A percentile compares a stretch with the other conserved stretches of the same genome.
Conservation (phyloP, 2,113 vertebrate genomes). For the Thamnophis sirtalis region DNA sequence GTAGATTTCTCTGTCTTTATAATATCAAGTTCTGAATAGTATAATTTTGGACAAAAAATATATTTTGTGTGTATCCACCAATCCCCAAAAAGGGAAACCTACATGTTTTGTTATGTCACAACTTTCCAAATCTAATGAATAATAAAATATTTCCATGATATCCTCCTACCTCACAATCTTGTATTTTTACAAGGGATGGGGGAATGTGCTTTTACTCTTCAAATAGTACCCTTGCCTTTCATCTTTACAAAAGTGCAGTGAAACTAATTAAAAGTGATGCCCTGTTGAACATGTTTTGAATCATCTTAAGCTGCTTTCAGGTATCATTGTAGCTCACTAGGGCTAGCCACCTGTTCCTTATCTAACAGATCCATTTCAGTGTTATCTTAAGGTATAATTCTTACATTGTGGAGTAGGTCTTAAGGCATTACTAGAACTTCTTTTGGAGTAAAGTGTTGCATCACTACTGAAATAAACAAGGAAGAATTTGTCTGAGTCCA, state of each 20-base stretch:
- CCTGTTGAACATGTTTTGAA: neutral
- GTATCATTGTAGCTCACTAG: neutral
- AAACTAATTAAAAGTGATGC: neutral
- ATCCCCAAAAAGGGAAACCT: neutral
- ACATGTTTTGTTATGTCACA: neutral
- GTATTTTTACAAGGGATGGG: neutral
- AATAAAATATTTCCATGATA: neutral
- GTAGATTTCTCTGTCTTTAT: neutral
- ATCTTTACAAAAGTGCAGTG: neutral
- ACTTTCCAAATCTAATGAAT: neutral
- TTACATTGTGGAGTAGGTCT: neutral
- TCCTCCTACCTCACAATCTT: neutral
- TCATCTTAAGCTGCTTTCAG: neutral
- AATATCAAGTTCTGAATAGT: neutral
- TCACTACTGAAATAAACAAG: neutral
- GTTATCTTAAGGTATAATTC: neutral
- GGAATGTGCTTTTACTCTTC: neutral
- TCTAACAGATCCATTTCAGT: neutral
- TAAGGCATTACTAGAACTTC: neutral
- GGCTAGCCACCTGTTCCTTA: neutral
- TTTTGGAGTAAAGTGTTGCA: neutral
- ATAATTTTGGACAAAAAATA: neutral
- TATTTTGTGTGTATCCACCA: neutral
- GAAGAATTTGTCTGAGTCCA: neutral
- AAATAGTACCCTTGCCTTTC: neutral